Conservation (phyloP, 2,888 invertebrate species). For the Parnassius smintheus region DNA sequence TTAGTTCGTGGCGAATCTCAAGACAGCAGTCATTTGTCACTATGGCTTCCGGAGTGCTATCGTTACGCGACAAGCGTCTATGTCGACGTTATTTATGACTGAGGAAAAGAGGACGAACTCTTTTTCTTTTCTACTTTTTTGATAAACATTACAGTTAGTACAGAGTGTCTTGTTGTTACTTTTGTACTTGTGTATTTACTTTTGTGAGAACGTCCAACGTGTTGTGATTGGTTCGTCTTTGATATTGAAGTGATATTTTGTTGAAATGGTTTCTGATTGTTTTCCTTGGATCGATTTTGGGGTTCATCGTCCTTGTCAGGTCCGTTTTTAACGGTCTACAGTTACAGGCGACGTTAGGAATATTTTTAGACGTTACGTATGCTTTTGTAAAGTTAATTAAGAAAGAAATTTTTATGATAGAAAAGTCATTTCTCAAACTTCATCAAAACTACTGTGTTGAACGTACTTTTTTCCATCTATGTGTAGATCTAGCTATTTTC, state of each 20-base stretch:
- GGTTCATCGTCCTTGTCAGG: neutral
- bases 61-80: neutral
- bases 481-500: slow-evolving; percentile 20
- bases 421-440: slow-evolving; percentile 1
- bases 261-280: neutral
- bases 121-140: neutral
- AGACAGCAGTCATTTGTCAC: slow-evolving; percentile 3
- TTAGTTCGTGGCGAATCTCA: neutral
- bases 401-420: no score
- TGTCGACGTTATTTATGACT: slow-evolving; percentile 10
- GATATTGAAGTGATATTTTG: neutral
- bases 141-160: no score
- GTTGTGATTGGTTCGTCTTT: no score
- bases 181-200: no score
- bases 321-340: no score
- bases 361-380: no score
- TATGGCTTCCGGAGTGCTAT: slow-evolving; percentile 4
- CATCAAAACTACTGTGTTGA: slow-evolving; percentile 14
- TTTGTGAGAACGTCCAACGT: no score
- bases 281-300: neutral
- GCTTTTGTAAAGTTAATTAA: no score
- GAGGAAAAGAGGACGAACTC: neutral
- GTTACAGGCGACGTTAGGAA: no score
- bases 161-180: no score
- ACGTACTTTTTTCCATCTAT: slow-evolving; percentile 8